A percentile compares a stretch with the other conserved stretches of the same genome.
Evolutionary conservation across 2,113 vertebrate genomes (phyloP).

Genomic region (human): GRCh38 chr4:122336001-122336500

Average conservation of each 20-base stretch:
- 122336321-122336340: conserved; percentile 97
- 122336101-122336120: neutral
- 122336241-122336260: conserved; percentile 98
- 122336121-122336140: conserved; percentile 54
- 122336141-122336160: conserved; percentile 24
- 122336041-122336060: neutral
- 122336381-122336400: neutral
- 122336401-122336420: conserved; percentile 29
- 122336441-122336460: neutral
- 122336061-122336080: conserved; percentile 4
- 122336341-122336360: conserved; percentile 90
- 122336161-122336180: conserved; percentile 51
- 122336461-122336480: neutral
- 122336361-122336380: neutral
- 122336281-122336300: conserved; percentile 97
- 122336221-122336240: conserved; percentile 97
- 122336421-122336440: neutral
- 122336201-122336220: conserved; percentile 94
- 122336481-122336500: neutral
- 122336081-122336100: neutral
- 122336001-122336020: neutral
- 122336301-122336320: conserved; percentile 98
- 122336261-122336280: conserved; percentile 99
- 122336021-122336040: conserved; percentile 1
- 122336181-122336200: conserved; percentile 93